A percentile compares a stretch with the other conserved stretches of the same genome.
Conservation (phyloP, 2,797 vertebrate species). For the Naso thynnoides region DNA sequence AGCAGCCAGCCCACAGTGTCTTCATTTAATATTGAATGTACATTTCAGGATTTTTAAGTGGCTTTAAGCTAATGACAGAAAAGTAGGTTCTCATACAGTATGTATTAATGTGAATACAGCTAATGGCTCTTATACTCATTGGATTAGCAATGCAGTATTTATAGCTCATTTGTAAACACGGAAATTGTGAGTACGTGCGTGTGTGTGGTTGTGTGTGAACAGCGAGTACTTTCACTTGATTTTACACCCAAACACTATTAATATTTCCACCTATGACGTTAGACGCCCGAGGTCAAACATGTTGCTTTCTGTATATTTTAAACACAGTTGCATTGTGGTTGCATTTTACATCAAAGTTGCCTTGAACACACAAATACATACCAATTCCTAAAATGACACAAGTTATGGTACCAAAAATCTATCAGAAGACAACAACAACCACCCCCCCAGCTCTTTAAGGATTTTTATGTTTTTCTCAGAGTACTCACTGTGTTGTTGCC, state of each 20-base stretch:
- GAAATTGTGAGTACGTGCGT: slow-evolving; percentile 28
- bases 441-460: not conserved
- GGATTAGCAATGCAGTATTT: slow-evolving; percentile 45
- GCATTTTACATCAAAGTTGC: not conserved
- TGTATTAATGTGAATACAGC: slow-evolving; percentile 35
- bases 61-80: slow-evolving; percentile 73
- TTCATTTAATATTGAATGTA: slow-evolving; percentile 78
- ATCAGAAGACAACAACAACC: not conserved
- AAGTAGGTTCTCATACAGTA: slow-evolving; percentile 43
- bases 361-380: not conserved
- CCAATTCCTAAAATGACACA: not conserved
- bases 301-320: not conserved
- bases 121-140: slow-evolving; percentile 31
- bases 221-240: not conserved
- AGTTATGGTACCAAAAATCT: not conserved
- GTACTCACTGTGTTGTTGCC: slow-evolving; percentile 91
- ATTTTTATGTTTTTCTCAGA: not conserved
- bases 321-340: not conserved
- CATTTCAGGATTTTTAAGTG: slow-evolving; percentile 69
- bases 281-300: slow-evolving; percentile 13
- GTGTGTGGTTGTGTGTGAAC: slow-evolving; percentile 11
- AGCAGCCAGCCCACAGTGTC: slow-evolving; percentile 81
- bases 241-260: slow-evolving; percentile 6
- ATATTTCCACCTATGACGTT: slow-evolving; percentile 36
- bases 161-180: slow-evolving; percentile 63